Evolutionary conservation across 2,113 vertebrate genomes (phyloP), one percentile per base, ranked within the genome.

Genomic region (Ivindomyrus marchei): DNA sequence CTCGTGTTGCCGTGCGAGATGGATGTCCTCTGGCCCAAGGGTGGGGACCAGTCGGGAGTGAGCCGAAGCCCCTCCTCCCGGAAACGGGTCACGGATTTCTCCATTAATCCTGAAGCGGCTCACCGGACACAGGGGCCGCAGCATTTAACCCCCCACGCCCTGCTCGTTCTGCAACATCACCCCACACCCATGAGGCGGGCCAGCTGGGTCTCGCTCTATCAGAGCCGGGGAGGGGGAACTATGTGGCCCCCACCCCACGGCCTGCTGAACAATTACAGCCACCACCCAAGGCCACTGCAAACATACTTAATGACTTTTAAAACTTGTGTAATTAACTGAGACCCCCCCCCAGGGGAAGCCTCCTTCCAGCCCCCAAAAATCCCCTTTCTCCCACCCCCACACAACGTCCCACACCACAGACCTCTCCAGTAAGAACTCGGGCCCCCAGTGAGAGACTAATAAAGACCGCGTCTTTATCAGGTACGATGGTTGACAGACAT

Each of bases 131-230:
- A 45, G 36, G 4, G 94, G 94, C 94, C 92, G 93, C 91, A 93
- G 94, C 94, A 93, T 94, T 96, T 96, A 95, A 96, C 95, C 95
- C 90, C 86, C 19, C 46, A 21, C 36, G n/a, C 24, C 36, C 62
- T 15, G 24, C 87, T 89, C 58, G 91, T 93, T 92, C 88, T 92
- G 90, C 92, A 90, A 90, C 91, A 91, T 92, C 93, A 91, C 92
- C 91, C 91, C 88, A 89, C 90, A 9, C 19, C 50, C 19, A 53
- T 89, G 93, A 94, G 88, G 93, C 90, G 89, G 93, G 91, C 88
- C 89, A 93, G 91, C 89, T 89, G 92, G 91, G 91, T 90, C 88
- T 92, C 90, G 89, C 91, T 91, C 88, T 92, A 93, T 92, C 62
- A 93, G 93, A 8, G 89, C 90, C 91, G 88, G 93, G 94, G 94